Percentiles rank a stretch among this genome's conserved stretches.
These are phyloP conservation scores for Limenitis camilla DNA, from an alignment of 2,888 invertebrate species.

Conservation along the genomic window DNA sequence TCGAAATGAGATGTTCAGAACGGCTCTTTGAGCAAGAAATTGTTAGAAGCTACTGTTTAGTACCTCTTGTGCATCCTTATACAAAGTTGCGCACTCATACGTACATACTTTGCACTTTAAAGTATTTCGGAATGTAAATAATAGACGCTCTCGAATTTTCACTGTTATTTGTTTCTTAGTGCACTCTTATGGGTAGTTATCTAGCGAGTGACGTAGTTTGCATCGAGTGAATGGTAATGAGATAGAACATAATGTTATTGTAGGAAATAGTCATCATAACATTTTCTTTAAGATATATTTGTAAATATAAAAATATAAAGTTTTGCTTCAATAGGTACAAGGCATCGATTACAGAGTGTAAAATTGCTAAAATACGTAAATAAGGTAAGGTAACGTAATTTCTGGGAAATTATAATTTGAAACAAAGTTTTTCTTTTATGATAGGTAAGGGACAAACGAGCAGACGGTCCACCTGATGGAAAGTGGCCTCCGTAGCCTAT, in stretches of 20 bases:
- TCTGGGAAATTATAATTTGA: too few relatives aligned
- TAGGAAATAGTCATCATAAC: too few relatives aligned
- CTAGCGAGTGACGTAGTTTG: not conserved
- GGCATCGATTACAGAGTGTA: too few relatives aligned
- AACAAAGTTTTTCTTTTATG: too few relatives aligned
- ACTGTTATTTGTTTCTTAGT: conserved; percentile 1
- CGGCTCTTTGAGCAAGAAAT: conserved; percentile 29
- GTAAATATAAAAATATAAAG: too few relatives aligned
- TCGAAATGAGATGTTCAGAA: conserved; percentile 33
- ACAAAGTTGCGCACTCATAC: conserved; percentile 16
- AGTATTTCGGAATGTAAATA: conserved; percentile 16
- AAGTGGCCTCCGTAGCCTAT: too few relatives aligned
- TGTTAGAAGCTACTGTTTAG: conserved; percentile 28
- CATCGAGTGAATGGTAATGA: not conserved
- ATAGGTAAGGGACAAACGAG: too few relatives aligned
- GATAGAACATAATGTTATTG: not conserved
- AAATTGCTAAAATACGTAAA: too few relatives aligned
- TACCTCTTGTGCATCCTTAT: conserved; percentile 17
- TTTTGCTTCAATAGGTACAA: too few relatives aligned
- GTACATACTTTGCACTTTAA: conserved; percentile 18
- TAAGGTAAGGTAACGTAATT: too few relatives aligned
- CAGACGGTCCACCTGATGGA: too few relatives aligned
- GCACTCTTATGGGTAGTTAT: not conserved
- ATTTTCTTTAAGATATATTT: too few relatives aligned
- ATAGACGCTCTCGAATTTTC: conserved; percentile 11